Evolutionary conservation across 2,113 vertebrate species (phyloP), one percentile per base, ranked within the genome.

Genomic region (Gambusia affinis): DNA sequence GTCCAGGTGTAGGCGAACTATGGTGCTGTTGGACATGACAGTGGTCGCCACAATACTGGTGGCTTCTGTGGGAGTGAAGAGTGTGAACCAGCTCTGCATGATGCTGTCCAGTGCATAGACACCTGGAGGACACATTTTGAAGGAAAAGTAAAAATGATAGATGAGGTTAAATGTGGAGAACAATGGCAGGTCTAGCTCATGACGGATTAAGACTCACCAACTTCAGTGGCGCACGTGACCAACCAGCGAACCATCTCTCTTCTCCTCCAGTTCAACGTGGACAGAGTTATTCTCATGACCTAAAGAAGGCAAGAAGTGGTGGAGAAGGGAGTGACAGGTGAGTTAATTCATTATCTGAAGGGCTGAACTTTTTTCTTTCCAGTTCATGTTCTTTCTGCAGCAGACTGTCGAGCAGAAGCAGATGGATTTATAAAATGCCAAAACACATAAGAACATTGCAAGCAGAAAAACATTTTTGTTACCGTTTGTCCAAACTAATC

Each of bases 201-300:
- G 8, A 14, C 7, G 7, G 29, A 8, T 30, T 19, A 0, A 8
- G 5, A 96, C 98, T 93, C 88, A 99, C 98, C 98, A 60, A 99
- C 97, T 99, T 99, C 98, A 0, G 98, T 99, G 86, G 98, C 98
- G 7, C 97, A 99, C 0, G 98, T 99, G 91, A 99, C 98, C 89
- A 99, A 93, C 98, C 98, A 99, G 85, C 98, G 97, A 85, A 99
- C 98, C 98, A 99, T 99, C 93, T 99, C 98, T 81, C 97, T 95
- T 72, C 98, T 96, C 82, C 98, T 96, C 98, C 98, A 99, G 92
- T 99, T 99, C 82, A 99, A 95, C 1, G 98, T 99, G 83, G 97
- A 98, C 85, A 99, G 92, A 8, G 98, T 99, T 97, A 99, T 99
- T 87, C 98, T 95, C 98, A 99, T 99, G 84, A 99, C 98, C 98